phyloP scores from a whole-genome alignment of 2,888 invertebrate genomes.

The Dasysyrphus albostriatus region DNA sequence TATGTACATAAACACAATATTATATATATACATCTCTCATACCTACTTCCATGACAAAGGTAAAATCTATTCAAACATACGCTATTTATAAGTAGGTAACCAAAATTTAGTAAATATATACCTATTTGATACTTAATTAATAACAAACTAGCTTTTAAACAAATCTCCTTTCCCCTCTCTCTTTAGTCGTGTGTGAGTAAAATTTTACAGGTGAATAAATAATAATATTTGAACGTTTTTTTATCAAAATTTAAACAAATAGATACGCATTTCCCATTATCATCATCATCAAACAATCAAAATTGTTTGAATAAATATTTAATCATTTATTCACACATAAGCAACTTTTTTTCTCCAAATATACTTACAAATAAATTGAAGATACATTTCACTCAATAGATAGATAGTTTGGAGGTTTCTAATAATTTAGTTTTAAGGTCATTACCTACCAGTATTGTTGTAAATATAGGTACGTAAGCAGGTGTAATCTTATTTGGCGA shows the following conservation, averaged over 20 bases:
- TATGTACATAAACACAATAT: too few species aligned
- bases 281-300: neutral
- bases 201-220: neutral
- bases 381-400: conserved; percentile 30
- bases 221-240: conserved; percentile 1
- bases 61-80: too few species aligned
- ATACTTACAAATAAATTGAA: conserved; percentile 3
- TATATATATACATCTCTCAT: too few species aligned
- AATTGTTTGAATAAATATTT: conserved; percentile 33
- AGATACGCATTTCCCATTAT: neutral
- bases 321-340: conserved; percentile 1
- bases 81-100: too few species aligned
- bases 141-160: neutral
- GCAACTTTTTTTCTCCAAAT: conserved; percentile 7
- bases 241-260: conserved; percentile 10
- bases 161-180: neutral
- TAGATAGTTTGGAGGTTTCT: conserved; percentile 23
- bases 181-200: neutral
- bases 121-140: too few species aligned
- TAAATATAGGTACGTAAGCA: conserved; percentile 5
- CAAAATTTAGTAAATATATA: too few species aligned
- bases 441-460: conserved; percentile 22
- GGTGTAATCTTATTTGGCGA: conserved; percentile 13
- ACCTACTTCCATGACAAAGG: too few species aligned
- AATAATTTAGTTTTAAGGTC: conserved; percentile 48